Evolutionary conservation across 1,140 invertebrate genomes (phyloP), one percentile per base, ranked within the genome.

Genomic region (Popillia japonica): DNA sequence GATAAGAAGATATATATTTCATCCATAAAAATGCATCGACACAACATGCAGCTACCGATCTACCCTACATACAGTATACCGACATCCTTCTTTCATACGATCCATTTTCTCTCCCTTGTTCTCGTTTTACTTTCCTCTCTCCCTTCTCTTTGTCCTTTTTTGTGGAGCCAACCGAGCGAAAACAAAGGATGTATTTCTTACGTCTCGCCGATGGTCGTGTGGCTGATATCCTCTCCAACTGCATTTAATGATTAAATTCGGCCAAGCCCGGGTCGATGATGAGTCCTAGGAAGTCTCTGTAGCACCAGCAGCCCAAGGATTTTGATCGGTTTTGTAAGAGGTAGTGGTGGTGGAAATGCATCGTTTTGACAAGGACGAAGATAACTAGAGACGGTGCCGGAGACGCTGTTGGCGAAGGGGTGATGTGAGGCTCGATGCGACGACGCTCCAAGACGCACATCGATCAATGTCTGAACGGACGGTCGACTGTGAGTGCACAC

Each of bases 401-500:
- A 42, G 41, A 42, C 41, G 41, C 41, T 42, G 41, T 6, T 42
- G 41, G 6, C 6, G 41, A 6, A 10, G 6, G 41, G 6, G 41
- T 42, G 41, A 10, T 42, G 41, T 42, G 41, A 10, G 44, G 44
- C 11, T 48, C 44, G 44, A 48, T 48, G 44, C 44, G 6, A 48
- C 44, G 44, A 48, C 44, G 44, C 44, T 48, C 44, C 44, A 48
- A 48, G 44, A 48, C 44, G 44, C 44, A 48, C 44, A 48, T 48
- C 44, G 44, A 48, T 48, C 44, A 48, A 48, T 48, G 44, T 48
- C 44, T 48, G 44, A n/a, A 48, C 44, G 44, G 44, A 48, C 44
- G 44, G 44, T n/a, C n/a, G n/a, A n/a, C n/a, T n/a, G n/a, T n/a
- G n/a, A n/a, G n/a, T 48, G 44, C 8, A 48, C 11, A n/a, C 11